phyloP scores from a whole-genome alignment of 2,113 vertebrate genomes.

The Marcusenius ussheri region DNA sequence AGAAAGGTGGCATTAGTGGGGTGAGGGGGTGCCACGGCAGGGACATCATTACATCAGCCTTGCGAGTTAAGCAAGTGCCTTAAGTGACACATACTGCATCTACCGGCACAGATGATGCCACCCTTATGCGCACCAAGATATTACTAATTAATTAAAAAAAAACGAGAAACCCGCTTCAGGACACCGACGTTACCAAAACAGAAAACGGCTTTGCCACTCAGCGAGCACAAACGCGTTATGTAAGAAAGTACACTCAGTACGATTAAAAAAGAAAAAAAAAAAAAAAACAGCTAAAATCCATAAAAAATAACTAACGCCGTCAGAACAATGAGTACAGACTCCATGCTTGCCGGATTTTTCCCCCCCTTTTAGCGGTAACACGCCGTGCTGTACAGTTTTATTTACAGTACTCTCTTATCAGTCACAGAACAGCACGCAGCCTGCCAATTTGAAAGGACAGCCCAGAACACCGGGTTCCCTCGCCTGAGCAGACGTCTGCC shows the following conservation, averaged over 20 bases:
- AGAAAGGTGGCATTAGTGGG: background rate
- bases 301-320: conserved; percentile 51
- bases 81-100: background rate
- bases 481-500: conserved; percentile 68
- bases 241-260: conserved; percentile 85
- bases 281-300: conserved; percentile 61
- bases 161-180: background rate
- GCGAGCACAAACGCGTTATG: conserved; percentile 81
- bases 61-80: no score
- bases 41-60: background rate
- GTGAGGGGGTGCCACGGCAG: background rate
- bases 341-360: conserved; percentile 46
- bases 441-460: conserved; percentile 88
- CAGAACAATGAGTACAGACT: conserved; percentile 96
- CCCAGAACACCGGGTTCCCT: conserved; percentile 83
- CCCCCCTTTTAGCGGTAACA: conserved; percentile 50
- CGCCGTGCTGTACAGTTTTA: conserved; percentile 87
- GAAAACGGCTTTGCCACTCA: conserved; percentile 67
- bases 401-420: conserved; percentile 98
- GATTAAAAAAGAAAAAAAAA: conserved; percentile 64
- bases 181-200: conserved; percentile 32
- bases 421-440: conserved; percentile 73
- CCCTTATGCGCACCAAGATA: background rate
- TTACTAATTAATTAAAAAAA: background rate
- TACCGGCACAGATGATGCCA: background rate